These are phyloP conservation scores for Monochamus alternatus DNA, from an alignment of 2,888 invertebrate species.

Conservation along the genomic window DNA sequence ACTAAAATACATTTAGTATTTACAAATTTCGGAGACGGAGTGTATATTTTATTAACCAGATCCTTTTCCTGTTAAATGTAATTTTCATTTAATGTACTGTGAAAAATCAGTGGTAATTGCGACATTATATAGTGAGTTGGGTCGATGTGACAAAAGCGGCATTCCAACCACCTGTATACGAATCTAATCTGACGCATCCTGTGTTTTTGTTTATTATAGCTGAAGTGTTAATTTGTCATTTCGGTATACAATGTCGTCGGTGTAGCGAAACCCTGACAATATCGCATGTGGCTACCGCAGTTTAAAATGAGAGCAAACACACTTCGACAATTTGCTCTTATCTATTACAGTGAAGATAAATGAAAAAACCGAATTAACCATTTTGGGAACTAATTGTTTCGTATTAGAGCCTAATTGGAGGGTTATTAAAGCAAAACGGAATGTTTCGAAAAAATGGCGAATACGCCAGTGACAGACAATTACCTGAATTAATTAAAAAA, in stretches of 20 bases:
- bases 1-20: no score
- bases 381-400: constrained; percentile 27
- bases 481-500: no score
- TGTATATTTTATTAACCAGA: no score
- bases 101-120: no score
- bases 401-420: constrained; percentile 20
- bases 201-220: constrained; percentile 30
- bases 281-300: constrained; percentile 23
- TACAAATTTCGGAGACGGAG: no score
- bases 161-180: constrained; percentile 21
- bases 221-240: constrained; percentile 40
- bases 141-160: constrained; percentile 2
- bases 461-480: not conserved
- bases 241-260: constrained; percentile 28
- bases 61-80: no score
- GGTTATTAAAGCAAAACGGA: constrained; percentile 20
- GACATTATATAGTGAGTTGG: no score
- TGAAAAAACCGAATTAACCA: constrained; percentile 34
- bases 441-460: not conserved
- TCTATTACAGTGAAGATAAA: constrained; percentile 30
- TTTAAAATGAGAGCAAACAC: constrained; percentile 30
- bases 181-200: constrained; percentile 22
- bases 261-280: constrained; percentile 26
- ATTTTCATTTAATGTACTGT: no score
- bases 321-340: constrained; percentile 38